Conservation (phyloP, 2,888 invertebrate genomes). For the Altica lythri region DNA sequence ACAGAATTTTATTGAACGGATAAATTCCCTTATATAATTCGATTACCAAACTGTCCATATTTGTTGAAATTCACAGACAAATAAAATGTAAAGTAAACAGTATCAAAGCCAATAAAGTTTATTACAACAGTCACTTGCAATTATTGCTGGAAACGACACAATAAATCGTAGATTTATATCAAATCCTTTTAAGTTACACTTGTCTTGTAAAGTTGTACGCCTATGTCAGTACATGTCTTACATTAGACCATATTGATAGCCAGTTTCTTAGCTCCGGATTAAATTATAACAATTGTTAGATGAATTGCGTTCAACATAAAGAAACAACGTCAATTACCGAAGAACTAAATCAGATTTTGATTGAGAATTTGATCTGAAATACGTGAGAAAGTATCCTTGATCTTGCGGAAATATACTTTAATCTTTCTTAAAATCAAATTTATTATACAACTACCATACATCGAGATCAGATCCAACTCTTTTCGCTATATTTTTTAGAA, state of each 20-base stretch:
- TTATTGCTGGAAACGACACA: slow-evolving; percentile 15
- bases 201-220: slow-evolving; percentile 12
- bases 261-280: slow-evolving; percentile 36
- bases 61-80: not conserved
- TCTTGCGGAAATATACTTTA: slow-evolving; percentile 37
- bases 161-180: slow-evolving; percentile 21
- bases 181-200: slow-evolving; percentile 18
- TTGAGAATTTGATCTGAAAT: slow-evolving; percentile 42
- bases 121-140: slow-evolving; percentile 1
- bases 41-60: slow-evolving; percentile 10
- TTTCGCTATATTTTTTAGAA: slow-evolving; percentile 2
- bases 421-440: slow-evolving; percentile 29
- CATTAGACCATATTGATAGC: slow-evolving; percentile 32
- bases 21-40: slow-evolving; percentile 4
- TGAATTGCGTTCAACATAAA: slow-evolving; percentile 48
- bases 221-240: slow-evolving; percentile 14
- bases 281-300: slow-evolving; percentile 49
- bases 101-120: slow-evolving; percentile 4
- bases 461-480: slow-evolving; percentile 3
- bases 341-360: slow-evolving; percentile 49
- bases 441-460: slow-evolving; percentile 23
- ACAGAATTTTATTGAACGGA: no score
- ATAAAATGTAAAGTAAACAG: slow-evolving; percentile 9
- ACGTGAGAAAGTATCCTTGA: slow-evolving; percentile 45
- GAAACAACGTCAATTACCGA: slow-evolving; percentile 50